Base-by-base conservation (phyloP, 2,888 invertebrate genomes). In the Crematogaster levior region DNA sequence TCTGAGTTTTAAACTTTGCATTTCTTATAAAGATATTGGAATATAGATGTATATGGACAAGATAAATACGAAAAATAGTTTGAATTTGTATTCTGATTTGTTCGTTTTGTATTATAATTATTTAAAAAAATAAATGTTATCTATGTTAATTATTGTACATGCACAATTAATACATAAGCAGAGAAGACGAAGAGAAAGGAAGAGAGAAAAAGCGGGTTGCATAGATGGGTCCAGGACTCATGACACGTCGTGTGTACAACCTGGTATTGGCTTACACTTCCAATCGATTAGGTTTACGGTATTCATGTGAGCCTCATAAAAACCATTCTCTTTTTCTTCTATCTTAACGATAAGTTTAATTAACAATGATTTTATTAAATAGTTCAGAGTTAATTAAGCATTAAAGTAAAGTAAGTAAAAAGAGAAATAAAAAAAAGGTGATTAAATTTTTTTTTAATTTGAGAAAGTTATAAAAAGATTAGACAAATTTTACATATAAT, bases 221-320 rank as follows among this genome's bases (percentile, higher is more conserved):
- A 37, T 48, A 75, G 83, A 77, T 51, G 75, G 81, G 53, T 53
- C 43, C 72, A 61, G 70, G 61, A 34, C 65, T 74, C 73, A 80
- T 83, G 75, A 72, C 79, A 83, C 83, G 82, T 81, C 85, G 85
- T 85, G 83, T 81, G 89, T 82, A 85, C 81, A 85, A 88, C 85
- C 87, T 84, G 88, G 93, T 94, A 93, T 94, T 92, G 93, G 87
- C 90, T 94, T 94, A 93, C 93, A 91, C 89, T 93, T 93, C 92
- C 94, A 91, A 90, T 90, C 93, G 93, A 94, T 94, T 92, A 93
- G 91, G 84, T 90, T 79, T 81, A 86, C 70, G 94, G 94, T 91
- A 94, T 94, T 94, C 91, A 91, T 91, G 90, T 88, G 85, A 86
- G 84, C 81, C 84, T 85, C 84, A 79, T 89, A 85, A 80, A 86